Base-by-base conservation (phyloP, 2,888 invertebrate species). In the Herminia tarsipennalis region DNA sequence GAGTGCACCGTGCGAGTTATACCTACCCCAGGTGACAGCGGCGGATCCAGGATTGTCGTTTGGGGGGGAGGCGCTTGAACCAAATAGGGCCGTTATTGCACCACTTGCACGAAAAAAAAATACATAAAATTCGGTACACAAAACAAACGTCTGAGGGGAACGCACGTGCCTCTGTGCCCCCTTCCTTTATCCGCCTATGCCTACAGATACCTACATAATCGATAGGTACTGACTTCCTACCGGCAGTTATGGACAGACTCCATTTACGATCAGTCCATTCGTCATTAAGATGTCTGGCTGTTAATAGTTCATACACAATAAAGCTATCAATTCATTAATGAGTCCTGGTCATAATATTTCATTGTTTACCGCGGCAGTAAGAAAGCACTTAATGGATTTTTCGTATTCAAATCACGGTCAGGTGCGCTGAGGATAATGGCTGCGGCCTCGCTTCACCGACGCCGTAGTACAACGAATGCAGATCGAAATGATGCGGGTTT, bases 391-490 rank as follows among this genome's bases (percentile, higher is more conserved):
- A 81, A 66, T 50, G 57, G 64, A 66, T 63, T 66, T 84, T 85
- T 76, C 58, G 80, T 86, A 89, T 89, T 89, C 89, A 83, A 84
- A 87, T 84, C 89, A 88, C 90, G 85, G 54, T 47, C 57, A 38
- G 41, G 45, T 52, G 48, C 42, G 44, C 65, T 68, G 75, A 83
- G 85, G 83, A 81, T 86, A 88, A 86, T 85, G 83, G 84, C 62
- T 46, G 22, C 28, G 37, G 51, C 72, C 69, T 69, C 50, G 70
- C 57, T 30, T 68, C 66, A 54, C 53, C 53, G 66, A 41, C 49
- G 56, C 16, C 45, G 42, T 20, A 56, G 37, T 39, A 59, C 44
- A 56, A 36, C 46, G 51, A 49, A 35, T 39, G n/a, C 16, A 22
- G 35, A 59, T 52, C 43, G 51, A 38, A 43, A 58, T 46, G 45